These are phyloP conservation scores for Trogon melanurus DNA, from an alignment of 2,113 vertebrate genomes.

Conservation along the genomic window DNA sequence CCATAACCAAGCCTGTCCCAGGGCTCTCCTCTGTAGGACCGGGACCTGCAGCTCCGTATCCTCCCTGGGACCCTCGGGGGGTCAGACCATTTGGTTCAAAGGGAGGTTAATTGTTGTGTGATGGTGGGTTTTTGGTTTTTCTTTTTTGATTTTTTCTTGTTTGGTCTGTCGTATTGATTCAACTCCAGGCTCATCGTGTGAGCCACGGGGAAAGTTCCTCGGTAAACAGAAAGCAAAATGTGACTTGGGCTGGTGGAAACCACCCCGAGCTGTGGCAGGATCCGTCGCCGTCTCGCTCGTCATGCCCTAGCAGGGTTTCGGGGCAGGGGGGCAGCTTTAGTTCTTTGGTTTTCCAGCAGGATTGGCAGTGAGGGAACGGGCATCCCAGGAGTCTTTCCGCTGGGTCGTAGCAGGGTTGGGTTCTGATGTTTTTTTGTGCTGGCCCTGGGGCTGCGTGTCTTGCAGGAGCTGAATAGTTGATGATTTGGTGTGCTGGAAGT, in stretches of 20 bases:
- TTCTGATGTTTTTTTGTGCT: background rate
- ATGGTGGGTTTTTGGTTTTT: too few species aligned
- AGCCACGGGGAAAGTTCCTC: background rate
- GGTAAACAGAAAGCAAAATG: background rate
- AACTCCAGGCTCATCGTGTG: background rate
- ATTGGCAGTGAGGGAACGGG: background rate
- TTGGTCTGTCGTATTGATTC: fast-evolving
- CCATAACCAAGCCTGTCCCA: background rate
- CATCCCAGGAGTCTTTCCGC: fast-evolving
- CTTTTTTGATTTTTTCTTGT: too few species aligned
- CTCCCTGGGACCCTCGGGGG: background rate
- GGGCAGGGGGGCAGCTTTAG: background rate
- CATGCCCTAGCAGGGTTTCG: fast-evolving
- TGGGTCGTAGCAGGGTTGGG: background rate
- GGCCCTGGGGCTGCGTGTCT: background rate
- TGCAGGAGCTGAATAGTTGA: fast-evolving
- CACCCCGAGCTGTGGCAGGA: background rate
- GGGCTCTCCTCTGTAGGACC: fast-evolving
- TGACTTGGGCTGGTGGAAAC: background rate
- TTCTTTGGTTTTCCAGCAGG: background rate
- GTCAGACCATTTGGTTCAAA: background rate
- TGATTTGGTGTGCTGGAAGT: background rate
- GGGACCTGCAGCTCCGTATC: background rate
- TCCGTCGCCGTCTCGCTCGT: fast-evolving
- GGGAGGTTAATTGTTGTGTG: background rate